Percentiles rank a stretch among this genome's conserved stretches.
These are phyloP conservation scores for Craterocephalus amniculus DNA, from an alignment of 2,797 vertebrate species.

Conservation along the genomic window DNA sequence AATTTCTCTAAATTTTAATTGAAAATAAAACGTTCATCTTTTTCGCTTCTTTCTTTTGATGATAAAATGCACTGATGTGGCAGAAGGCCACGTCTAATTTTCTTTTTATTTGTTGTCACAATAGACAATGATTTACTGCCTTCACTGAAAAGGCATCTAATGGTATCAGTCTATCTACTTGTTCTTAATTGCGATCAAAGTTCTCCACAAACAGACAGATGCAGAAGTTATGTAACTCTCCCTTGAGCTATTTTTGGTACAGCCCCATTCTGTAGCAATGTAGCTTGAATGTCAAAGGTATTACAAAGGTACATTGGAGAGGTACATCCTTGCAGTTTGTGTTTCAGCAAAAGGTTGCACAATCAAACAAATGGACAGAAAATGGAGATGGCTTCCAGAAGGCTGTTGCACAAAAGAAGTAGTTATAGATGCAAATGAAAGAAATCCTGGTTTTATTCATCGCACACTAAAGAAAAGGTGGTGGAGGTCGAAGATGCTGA, in stretches of 20 bases:
- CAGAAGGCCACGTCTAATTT: background rate
- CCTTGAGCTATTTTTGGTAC: background rate
- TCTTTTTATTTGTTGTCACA: background rate
- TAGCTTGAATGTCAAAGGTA: conserved; percentile 13
- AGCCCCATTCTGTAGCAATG: background rate
- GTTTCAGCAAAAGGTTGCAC: background rate
- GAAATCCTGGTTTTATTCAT: background rate
- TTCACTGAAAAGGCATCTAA: background rate
- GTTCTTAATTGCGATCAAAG: background rate
- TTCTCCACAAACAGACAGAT: background rate
- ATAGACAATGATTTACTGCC: background rate
- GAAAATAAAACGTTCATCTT: background rate
- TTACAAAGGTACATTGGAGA: background rate
- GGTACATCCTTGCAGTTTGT: background rate
- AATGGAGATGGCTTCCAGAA: background rate
- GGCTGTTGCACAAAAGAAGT: background rate
- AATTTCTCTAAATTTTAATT: background rate
- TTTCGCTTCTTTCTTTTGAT: background rate
- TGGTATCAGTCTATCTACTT: background rate
- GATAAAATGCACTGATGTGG: background rate
- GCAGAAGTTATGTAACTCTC: background rate
- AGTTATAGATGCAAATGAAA: background rate
- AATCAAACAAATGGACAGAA: background rate
- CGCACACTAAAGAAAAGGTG: background rate
- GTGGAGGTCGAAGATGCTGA: background rate